Evolutionary conservation across 2,888 invertebrate species (phyloP), one percentile per base, ranked within the genome.

Genomic region (Sylvicola fuscatus): DNA sequence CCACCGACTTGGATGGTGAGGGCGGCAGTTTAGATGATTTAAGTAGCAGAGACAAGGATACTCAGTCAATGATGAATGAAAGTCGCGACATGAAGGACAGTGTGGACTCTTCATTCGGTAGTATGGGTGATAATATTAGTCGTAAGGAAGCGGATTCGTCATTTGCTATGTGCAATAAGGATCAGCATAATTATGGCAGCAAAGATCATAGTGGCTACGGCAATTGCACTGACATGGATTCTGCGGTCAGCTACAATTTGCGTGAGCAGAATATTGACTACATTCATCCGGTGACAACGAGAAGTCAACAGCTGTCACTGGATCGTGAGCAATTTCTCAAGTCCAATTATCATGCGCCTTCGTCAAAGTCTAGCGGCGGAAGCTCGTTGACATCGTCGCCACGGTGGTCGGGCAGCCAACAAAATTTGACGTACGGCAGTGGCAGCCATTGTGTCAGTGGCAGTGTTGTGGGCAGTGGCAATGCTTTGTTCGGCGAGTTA

Each of bases 1-100:
- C 66, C 49, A 81, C 81, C 15, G 81, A 81, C 56, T 68, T 78
- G 46, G 83, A 82, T 52, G 82, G 81, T 44, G 77, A 68, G 47
- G 60, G 65, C 45, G 68, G 68, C 40, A 72, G 72, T 53, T 61
- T 70, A 28, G 73, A 74, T 52, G 73, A 74, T 58, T 39, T 49
- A n/a, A 48, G 47, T 38, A 43, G 37, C 14, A 30, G 29, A 14
- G 46, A 47, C 28, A 45, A 44, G 27, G 47, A 47, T 33, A 42
- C 41, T 40, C 43, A 45, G 33, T 46, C 44, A 13, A 35, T 45
- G 27, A 13, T 12, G 5, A 34, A 38, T 17, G 46, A 47, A 37
- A 44, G 40, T 33, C 42, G 42, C 13, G 44, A 43, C 17, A 40
- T 42, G 3, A 46, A 45, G 37, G 45, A 46, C 30, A 47, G 47